Evolutionary conservation across 64 coral and sea anemone species (phyloP).

Genomic region (Montipora foliosa): DNA sequence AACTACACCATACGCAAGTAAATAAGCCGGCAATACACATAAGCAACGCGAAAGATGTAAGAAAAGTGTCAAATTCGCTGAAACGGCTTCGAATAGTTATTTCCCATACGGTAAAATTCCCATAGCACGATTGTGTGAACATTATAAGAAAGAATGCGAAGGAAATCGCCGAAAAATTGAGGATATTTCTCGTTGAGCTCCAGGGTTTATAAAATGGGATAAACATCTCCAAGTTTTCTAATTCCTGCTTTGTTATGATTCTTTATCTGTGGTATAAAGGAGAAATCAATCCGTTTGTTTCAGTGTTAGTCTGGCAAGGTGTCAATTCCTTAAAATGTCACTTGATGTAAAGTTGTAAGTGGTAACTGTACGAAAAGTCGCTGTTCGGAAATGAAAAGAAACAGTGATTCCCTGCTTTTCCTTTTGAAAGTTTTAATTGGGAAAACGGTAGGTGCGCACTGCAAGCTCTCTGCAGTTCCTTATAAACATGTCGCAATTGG

Average conservation of each 20-base stretch:
- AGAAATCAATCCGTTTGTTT: not conserved
- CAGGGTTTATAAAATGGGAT: not conserved
- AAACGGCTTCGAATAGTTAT: not conserved
- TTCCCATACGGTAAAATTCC: not conserved
- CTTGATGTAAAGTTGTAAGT: not conserved
- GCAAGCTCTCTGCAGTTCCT: not conserved
- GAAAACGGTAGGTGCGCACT: fast-evolving
- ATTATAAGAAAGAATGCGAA: not conserved
- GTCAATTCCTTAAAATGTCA: not conserved
- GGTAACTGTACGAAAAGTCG: too few relatives aligned
- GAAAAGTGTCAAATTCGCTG: conserved; percentile 12
- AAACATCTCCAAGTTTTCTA: not conserved
- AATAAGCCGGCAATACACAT: conserved; percentile 1
- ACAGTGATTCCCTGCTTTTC: not conserved
- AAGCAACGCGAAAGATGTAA: not conserved
- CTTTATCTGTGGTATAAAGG: not conserved
- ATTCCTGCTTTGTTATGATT: not conserved
- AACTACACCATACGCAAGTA: conserved; percentile 6
- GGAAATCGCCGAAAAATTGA: not conserved
- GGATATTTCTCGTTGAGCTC: not conserved
- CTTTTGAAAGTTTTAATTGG: not conserved
- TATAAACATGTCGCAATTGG: not conserved
- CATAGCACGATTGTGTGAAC: not conserved
- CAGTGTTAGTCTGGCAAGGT: not conserved
- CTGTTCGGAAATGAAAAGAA: not conserved